A percentile compares a stretch with the other conserved stretches of the same genome.
Evolutionary conservation across 2,797 vertebrate species (phyloP).

Genomic region (Muscicapa striata): DNA sequence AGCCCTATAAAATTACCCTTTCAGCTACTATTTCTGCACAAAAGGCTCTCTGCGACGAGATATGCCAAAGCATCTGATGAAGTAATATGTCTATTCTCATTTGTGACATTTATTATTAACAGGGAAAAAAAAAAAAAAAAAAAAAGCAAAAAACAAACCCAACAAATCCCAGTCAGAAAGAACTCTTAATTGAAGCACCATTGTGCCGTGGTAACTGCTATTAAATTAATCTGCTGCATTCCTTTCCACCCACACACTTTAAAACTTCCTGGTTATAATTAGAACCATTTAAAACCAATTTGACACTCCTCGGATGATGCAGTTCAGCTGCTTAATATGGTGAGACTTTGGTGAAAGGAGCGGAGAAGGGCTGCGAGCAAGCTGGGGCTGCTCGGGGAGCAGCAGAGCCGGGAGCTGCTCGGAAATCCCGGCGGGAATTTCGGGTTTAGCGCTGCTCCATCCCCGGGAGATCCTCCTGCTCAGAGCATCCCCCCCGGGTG

Average conservation of each 20-base stretch:
- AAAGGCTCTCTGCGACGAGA: conserved; percentile 30
- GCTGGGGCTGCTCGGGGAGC: conserved; percentile 20
- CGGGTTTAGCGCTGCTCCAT: background rate
- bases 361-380: conserved; percentile 13
- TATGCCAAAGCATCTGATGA: conserved; percentile 48
- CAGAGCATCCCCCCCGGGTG: background rate
- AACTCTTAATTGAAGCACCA: conserved; percentile 73
- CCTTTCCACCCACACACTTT: conserved; percentile 75
- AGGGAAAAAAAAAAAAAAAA: background rate
- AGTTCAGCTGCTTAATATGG: conserved; percentile 66
- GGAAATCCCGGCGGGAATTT: background rate
- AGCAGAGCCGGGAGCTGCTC: background rate
- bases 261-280: conserved; percentile 77
- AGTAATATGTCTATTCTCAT: conserved; percentile 38
- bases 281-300: conserved; percentile 76
- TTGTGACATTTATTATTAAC: conserved; percentile 69
- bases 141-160: background rate
- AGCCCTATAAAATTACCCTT: conserved; percentile 59
- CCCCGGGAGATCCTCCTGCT: background rate
- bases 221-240: conserved; percentile 77
- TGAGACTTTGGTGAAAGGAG: conserved; percentile 39
- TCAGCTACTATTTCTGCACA: conserved; percentile 46
- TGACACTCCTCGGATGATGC: conserved; percentile 55
- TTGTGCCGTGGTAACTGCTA: conserved; percentile 76
- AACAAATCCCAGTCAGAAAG: background rate